Percentiles rank a stretch among this genome's conserved stretches.
phyloP scores from a whole-genome alignment of 37 sponge, comb jelly and placozoan species.

The Chondrosia reniformis region DNA sequence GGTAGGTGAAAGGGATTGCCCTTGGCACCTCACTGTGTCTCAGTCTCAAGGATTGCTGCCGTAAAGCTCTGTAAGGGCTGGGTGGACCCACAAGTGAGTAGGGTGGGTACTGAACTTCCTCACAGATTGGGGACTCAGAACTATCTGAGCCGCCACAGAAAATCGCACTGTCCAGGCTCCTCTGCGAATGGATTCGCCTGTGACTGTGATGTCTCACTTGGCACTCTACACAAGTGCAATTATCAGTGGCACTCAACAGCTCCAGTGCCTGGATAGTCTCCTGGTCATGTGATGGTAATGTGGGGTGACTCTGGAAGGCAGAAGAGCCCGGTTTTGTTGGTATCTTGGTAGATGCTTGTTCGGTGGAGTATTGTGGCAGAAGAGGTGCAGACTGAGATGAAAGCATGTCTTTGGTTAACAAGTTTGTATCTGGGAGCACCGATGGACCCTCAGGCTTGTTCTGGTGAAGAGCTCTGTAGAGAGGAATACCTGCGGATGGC shows the following conservation, averaged over 20 bases:
- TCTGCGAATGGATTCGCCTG: background rate
- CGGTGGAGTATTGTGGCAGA: background rate
- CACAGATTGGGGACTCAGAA: conserved; percentile 12
- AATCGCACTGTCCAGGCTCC: conserved; percentile 12
- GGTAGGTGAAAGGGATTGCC: background rate
- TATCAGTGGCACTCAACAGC: background rate
- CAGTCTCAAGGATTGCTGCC: background rate
- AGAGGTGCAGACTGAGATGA: conserved; percentile 5
- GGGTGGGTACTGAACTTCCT: background rate
- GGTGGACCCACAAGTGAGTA: background rate
- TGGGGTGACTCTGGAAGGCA: background rate
- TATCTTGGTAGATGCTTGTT: background rate
- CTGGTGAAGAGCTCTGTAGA: no score
- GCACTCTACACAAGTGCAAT: background rate
- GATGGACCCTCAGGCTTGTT: no score
- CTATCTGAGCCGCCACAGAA: conserved; percentile 22
- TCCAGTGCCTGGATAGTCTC: background rate
- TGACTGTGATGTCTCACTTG: background rate
- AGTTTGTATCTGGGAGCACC: background rate
- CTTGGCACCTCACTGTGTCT: background rate
- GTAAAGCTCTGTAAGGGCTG: conserved; percentile 11
- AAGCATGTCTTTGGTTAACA: background rate
- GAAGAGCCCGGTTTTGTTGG: background rate
- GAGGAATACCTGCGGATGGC: no score
- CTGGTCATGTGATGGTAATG: background rate